Base-by-base conservation (phyloP, 2,888 invertebrate genomes). In the Caenorhabditis sp. region DNA sequence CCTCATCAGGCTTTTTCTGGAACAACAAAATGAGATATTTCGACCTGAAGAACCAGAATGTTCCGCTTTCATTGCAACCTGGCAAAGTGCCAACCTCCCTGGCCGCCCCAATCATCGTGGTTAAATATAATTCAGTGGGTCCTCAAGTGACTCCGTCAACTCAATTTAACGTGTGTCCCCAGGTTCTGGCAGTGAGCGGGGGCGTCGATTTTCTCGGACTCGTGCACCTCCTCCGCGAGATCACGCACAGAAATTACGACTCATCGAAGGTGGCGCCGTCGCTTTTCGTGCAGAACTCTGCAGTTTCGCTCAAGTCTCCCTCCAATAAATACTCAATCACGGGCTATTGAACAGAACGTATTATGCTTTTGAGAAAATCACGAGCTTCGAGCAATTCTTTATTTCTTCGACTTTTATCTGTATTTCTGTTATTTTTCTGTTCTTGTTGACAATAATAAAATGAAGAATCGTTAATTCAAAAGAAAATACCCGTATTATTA, bases 211-310 rank as follows among this genome's bases (percentile, higher is more conserved):
- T 68, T 3, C 30, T 68, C 5, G 55, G 55, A 17, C 53, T 68
- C 15, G 50, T 74, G 2, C 74, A 74, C 43, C 46, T 74, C 0
- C 56, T 74, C 2, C 66, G 74, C 7, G 66, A 74, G 55, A 48
- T 74, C 32, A 62, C 74, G 0, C 74, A 74, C 61, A 55, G 74
- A 24, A 74, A 74, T 41, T 74, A 74, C 53, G 74, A 74, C 55
- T 66, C 66, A 6, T 74, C 74, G 3, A 65, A 59, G 37, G 61
- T 58, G 15, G 52, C 74, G 13, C 66, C 74, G 8, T 53, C 74
- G 9, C 48, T 74, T 22, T 56, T 66, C 24, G 48, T 74, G 35
- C 66, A 66, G 13, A 74, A 74, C 52, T 74, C 74, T 26, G 66
- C 62, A 41, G 62, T 74, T 26, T 30, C 48, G 0, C 53, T 63